phyloP scores from a whole-genome alignment of 2,888 invertebrate species.

The Pristionchus mayeri region DNA sequence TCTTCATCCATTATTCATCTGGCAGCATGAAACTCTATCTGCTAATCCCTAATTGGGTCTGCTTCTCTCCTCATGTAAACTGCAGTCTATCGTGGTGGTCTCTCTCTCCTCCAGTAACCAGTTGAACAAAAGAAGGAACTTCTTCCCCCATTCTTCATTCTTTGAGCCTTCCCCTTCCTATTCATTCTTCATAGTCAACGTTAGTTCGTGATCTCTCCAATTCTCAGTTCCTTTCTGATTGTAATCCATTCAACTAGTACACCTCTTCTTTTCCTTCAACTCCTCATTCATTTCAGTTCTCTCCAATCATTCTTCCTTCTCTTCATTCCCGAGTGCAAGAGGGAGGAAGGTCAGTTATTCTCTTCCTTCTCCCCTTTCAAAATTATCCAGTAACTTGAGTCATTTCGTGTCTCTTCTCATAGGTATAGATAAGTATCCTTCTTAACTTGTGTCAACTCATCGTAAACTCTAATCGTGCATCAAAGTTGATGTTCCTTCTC shows the following conservation, averaged over 20 bases:
- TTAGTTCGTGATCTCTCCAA: slow-evolving; percentile 23
- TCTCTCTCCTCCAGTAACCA: background rate
- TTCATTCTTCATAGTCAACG: slow-evolving; percentile 29
- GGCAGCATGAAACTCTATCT: background rate
- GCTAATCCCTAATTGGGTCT: slow-evolving; percentile 30
- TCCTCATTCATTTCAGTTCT: background rate
- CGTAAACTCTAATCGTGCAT: too few relatives aligned
- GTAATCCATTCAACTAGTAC: slow-evolving; percentile 39
- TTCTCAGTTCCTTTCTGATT: background rate
- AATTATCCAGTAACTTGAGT: background rate
- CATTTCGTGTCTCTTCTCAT: background rate
- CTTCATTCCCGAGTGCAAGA: background rate
- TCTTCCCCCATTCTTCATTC: background rate
- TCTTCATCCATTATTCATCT: slow-evolving; percentile 30
- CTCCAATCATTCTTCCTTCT: slow-evolving; percentile 28
- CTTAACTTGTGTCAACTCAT: too few relatives aligned
- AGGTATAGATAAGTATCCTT: too few relatives aligned
- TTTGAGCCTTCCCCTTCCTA: background rate
- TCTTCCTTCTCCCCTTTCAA: background rate
- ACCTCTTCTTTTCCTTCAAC: background rate
- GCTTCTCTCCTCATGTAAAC: slow-evolving; percentile 19
- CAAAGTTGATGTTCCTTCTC: slow-evolving; percentile 16
- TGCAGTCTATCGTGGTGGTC: slow-evolving; percentile 15
- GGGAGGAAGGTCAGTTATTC: background rate
- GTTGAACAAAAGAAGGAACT: slow-evolving; percentile 9